Evolutionary conservation across 2,797 vertebrate species (phyloP).

Genomic region (Paguma larvata): DNA sequence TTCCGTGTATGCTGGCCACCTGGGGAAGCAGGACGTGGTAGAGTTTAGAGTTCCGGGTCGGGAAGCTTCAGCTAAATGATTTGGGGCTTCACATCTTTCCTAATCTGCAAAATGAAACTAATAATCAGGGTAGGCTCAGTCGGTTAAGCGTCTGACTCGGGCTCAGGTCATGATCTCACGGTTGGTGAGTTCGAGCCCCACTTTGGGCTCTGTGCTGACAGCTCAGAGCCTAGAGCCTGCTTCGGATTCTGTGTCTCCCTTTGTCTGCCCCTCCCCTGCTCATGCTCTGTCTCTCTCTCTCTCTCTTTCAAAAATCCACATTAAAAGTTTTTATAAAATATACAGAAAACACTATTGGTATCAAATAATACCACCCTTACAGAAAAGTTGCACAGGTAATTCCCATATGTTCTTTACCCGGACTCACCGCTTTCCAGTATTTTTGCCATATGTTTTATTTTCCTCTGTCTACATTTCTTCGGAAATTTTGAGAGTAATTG

Average conservation of each 20-base stretch:
- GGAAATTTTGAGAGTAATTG: background rate
- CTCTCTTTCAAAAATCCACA: too few species aligned
- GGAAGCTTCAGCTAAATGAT: background rate
- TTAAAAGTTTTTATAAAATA: too few species aligned
- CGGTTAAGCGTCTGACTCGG: too few species aligned
- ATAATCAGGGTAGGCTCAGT: background rate
- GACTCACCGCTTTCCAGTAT: background rate
- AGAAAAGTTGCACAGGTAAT: background rate
- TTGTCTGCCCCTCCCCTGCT: too few species aligned
- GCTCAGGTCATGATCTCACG: too few species aligned
- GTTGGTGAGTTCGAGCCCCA: too few species aligned
- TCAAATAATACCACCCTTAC: background rate
- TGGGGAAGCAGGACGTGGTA: fast-evolving
- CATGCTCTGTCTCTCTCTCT: too few species aligned
- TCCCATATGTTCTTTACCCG: background rate
- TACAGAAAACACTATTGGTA: background rate
- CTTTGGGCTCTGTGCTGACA: too few species aligned
- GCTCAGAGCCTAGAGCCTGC: too few species aligned
- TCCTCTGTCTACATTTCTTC: background rate
- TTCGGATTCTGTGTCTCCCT: too few species aligned
- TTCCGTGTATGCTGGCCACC: background rate
- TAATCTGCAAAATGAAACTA: background rate
- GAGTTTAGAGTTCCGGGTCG: background rate
- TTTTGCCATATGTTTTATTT: background rate
- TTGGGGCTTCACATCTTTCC: background rate